Percentiles rank a stretch among this genome's conserved stretches.
Evolutionary conservation across 2,797 vertebrate species (phyloP).

Genomic region (Microcaecilia unicolor): DNA sequence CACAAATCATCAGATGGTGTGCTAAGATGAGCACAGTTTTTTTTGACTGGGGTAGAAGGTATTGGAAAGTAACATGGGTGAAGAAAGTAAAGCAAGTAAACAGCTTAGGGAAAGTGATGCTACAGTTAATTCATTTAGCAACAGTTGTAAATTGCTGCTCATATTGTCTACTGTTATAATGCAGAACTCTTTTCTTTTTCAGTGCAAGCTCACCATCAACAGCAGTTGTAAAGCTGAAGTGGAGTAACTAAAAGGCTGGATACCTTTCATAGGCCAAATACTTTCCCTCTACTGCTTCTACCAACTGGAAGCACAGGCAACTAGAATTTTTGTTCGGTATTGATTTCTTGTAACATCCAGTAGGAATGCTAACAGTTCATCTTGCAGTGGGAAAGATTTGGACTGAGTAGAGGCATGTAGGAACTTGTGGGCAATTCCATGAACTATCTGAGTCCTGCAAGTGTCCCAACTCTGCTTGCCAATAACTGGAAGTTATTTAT

Average conservation of each 20-base stretch:
- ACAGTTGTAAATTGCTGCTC: no score
- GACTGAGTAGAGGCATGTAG: conserved; percentile 71
- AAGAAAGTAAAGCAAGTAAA: no score
- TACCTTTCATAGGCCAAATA: conserved; percentile 59
- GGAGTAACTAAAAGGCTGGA: conserved; percentile 74
- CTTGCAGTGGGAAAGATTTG: conserved; percentile 77
- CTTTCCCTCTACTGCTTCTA: conserved; percentile 67
- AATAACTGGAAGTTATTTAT: conserved; percentile 92
- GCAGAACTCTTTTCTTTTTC: conserved; percentile 42
- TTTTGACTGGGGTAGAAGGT: no score
- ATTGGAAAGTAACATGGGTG: no score
- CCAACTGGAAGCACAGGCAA: conserved; percentile 68
- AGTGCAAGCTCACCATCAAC: conserved; percentile 98
- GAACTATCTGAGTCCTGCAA: conserved; percentile 53
- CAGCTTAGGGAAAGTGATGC: no score
- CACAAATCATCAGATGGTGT: no score
- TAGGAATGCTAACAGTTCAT: conserved; percentile 89
- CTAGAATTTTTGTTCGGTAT: conserved; percentile 62
- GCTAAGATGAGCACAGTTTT: no score
- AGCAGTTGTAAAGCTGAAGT: conserved; percentile 87
- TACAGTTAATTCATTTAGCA: no score
- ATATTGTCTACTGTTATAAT: no score
- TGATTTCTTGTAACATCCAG: conserved; percentile 72
- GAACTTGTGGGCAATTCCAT: conserved; percentile 61
- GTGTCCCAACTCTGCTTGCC: conserved; percentile 72